phyloP scores from a whole-genome alignment of 2,797 vertebrate genomes.

The Morelia viridis region DNA sequence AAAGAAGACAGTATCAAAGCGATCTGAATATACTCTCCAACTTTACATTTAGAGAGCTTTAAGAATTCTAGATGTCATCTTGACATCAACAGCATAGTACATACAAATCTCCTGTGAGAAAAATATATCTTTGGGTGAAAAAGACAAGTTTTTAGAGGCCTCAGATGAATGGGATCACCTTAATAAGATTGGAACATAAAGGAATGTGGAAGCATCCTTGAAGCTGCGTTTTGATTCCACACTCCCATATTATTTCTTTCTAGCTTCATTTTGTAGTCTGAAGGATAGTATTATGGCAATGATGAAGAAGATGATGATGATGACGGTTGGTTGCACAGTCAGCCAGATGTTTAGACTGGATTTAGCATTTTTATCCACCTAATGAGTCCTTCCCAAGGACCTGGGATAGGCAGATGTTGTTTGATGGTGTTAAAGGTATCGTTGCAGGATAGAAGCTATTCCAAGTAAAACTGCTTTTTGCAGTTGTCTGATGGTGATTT shows the following conservation, averaged over 20 bases:
- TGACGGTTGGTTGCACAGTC: neutral
- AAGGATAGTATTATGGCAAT: neutral
- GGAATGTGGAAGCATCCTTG: too few relatives aligned
- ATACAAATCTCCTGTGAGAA: neutral
- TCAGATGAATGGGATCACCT: too few relatives aligned
- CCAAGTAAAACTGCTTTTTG: too few relatives aligned
- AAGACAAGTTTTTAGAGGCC: too few relatives aligned
- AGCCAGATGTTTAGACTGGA: neutral
- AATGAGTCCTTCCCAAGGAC: too few relatives aligned
- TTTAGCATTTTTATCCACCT: neutral
- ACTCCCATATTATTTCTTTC: slow-evolving; percentile 2
- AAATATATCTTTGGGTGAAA: too few relatives aligned
- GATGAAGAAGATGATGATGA: neutral
- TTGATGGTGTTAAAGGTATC: too few relatives aligned
- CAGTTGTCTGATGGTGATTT: too few relatives aligned
- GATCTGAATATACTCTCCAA: neutral
- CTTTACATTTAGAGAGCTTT: neutral
- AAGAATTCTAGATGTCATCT: neutral
- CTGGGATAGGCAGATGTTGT: too few relatives aligned
- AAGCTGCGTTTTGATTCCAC: too few relatives aligned
- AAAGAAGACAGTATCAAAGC: neutral
- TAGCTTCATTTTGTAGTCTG: neutral
- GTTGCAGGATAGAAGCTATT: too few relatives aligned
- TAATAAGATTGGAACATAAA: too few relatives aligned
- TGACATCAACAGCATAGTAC: neutral